phyloP scores from a whole-genome alignment of 2,888 invertebrate genomes.

The Diabrotica balteata region DNA sequence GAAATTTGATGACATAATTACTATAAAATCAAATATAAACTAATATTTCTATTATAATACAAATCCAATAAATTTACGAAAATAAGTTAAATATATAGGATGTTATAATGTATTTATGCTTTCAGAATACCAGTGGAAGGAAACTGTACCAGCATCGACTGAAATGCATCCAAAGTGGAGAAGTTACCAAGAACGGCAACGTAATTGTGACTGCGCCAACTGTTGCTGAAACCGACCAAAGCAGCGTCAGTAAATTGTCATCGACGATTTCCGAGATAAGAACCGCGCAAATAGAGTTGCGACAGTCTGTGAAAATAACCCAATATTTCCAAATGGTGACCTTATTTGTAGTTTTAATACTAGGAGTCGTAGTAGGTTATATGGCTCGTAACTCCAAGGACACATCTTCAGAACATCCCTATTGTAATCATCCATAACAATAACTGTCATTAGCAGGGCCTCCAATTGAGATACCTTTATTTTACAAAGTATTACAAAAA shows the following conservation, averaged over 20 bases:
- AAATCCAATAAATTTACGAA: too few species aligned
- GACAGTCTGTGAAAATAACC: slow-evolving; percentile 61
- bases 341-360: slow-evolving; percentile 59
- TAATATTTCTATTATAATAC: too few species aligned
- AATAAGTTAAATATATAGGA: too few species aligned
- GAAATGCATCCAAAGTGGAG: slow-evolving; percentile 68
- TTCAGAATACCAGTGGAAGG: slow-evolving; percentile 52
- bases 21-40: too few species aligned
- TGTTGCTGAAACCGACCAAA: slow-evolving; percentile 39
- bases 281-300: slow-evolving; percentile 60
- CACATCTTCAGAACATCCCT: slow-evolving; percentile 31
- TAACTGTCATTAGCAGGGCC: slow-evolving; percentile 51
- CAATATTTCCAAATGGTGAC: slow-evolving; percentile 64
- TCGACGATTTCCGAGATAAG: slow-evolving; percentile 56
- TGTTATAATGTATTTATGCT: slow-evolving; percentile 6
- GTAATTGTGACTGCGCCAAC: slow-evolving; percentile 17
- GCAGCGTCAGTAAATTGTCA: slow-evolving; percentile 49
- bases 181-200: slow-evolving; percentile 52
- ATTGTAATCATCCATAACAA: slow-evolving; percentile 51
- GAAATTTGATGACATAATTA: too few species aligned
- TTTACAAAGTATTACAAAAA: slow-evolving; percentile 45
- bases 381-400: slow-evolving; percentile 31
- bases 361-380: slow-evolving; percentile 44
- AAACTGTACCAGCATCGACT: slow-evolving; percentile 74
- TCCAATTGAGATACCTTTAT: slow-evolving; percentile 40